These are phyloP conservation scores for Dicranocentrus wangi DNA, from an alignment of 2,888 invertebrate genomes.

Conservation along the genomic window DNA sequence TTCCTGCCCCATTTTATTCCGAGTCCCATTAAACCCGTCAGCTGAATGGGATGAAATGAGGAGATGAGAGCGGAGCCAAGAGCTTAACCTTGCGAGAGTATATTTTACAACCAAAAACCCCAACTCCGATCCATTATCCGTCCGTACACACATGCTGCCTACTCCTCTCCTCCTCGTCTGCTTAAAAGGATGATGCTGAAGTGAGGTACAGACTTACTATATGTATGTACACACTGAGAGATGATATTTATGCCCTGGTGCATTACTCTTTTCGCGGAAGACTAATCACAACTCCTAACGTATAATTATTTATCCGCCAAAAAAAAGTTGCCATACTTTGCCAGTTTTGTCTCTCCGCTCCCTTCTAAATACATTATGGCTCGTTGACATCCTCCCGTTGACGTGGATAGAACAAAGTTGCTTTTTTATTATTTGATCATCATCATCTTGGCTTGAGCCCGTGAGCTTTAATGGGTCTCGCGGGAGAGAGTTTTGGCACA, in stretches of 20 bases:
- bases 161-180: neutral
- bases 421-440: conserved; percentile 58
- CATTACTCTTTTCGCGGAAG: conserved; percentile 55
- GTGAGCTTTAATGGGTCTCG: conserved; percentile 57
- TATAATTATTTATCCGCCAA: conserved; percentile 58
- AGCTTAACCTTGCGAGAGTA: conserved; percentile 57
- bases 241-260: conserved; percentile 42
- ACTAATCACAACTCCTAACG: conserved; percentile 57
- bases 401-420: conserved; percentile 46
- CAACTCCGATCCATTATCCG: conserved; percentile 46
- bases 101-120: conserved; percentile 48
- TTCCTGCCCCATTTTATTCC: conserved; percentile 52
- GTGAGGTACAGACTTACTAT: too few species aligned
- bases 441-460: conserved; percentile 57
- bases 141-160: conserved; percentile 21
- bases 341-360: conserved; percentile 5
- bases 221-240: too few species aligned
- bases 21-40: conserved; percentile 54
- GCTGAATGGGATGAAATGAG: conserved; percentile 50
- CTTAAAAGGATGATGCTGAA: conserved; percentile 24
- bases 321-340: conserved; percentile 32
- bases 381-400: conserved; percentile 50
- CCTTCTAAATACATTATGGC: conserved; percentile 45
- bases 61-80: conserved; percentile 50
- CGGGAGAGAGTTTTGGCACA: conserved; percentile 22